phyloP scores from a whole-genome alignment of 2,888 invertebrate genomes.

The Orchesella flavescens region DNA sequence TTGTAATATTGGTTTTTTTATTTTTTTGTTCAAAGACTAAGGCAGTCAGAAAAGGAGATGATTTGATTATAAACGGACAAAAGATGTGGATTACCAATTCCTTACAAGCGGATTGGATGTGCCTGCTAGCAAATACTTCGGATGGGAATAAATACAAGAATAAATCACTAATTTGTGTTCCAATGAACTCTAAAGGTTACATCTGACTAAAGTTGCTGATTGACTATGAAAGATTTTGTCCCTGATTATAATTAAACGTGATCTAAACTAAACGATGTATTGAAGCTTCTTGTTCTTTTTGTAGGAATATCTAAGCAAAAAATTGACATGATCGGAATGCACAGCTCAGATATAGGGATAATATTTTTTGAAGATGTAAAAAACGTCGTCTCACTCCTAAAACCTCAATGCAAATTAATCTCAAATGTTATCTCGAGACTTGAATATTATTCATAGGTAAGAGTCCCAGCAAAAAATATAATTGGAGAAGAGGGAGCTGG shows the following conservation, averaged over 20 bases:
- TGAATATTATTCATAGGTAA: constrained; percentile 40
- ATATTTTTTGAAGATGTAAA: constrained; percentile 77
- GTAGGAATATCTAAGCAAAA: constrained; percentile 72
- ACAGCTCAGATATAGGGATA: constrained; percentile 77
- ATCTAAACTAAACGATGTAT: too few species aligned
- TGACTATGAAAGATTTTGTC: too few species aligned
- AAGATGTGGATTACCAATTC: constrained; percentile 76
- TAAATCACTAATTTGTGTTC: constrained; percentile 77
- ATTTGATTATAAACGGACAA: constrained; percentile 77
- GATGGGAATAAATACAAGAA: constrained; percentile 75
- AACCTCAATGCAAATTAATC: too few species aligned
- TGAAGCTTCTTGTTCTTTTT: too few species aligned
- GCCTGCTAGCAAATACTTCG: constrained; percentile 77
- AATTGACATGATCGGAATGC: constrained; percentile 77
- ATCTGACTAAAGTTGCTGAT: too few species aligned
- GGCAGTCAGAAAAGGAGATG: constrained; percentile 75
- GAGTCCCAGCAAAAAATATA: constrained; percentile 76
- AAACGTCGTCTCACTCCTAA: too few species aligned
- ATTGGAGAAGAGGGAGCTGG: constrained; percentile 77
- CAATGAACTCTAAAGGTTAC: constrained; percentile 75
- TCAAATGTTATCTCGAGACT: too few species aligned
- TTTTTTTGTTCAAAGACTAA: constrained; percentile 74
- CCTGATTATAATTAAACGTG: too few species aligned
- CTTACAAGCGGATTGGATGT: constrained; percentile 78
- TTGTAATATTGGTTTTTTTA: too few species aligned